Evolutionary conservation across 2,113 vertebrate species (phyloP).

Genomic region (Neopipo cinnamomea): DNA sequence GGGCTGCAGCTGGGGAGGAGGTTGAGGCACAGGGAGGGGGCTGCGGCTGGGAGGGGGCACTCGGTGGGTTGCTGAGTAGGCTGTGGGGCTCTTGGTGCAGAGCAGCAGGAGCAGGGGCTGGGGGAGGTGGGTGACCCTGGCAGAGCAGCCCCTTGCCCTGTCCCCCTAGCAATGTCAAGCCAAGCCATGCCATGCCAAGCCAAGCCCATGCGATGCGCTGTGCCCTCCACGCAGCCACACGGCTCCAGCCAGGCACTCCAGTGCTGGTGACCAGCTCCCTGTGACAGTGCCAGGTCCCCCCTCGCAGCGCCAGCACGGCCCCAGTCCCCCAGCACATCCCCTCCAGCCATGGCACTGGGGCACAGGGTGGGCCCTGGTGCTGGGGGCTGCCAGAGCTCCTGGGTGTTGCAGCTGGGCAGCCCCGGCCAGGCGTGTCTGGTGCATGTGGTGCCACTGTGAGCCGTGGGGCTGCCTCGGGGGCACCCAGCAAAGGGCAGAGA

Average conservation of each 20-base stretch:
- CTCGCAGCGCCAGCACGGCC: fast-evolving
- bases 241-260: not conserved
- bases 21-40: not conserved
- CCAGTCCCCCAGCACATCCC: not conserved
- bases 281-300: fast-evolving
- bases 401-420: fast-evolving
- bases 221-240: not conserved
- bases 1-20: too few species aligned
- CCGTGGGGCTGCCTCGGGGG: not conserved
- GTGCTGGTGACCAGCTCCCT: not conserved
- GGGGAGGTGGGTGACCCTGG: not conserved
- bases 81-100: not conserved
- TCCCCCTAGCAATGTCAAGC: not conserved
- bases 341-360: fast-evolving
- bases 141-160: not conserved
- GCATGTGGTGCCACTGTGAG: fast-evolving
- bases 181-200: too few species aligned
- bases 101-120: not conserved
- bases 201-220: not conserved
- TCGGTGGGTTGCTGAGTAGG: fast-evolving
- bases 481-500: not conserved
- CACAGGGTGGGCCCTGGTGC: fast-evolving
- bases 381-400: not conserved
- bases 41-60: not conserved
- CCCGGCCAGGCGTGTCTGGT: fast-evolving